A percentile compares a stretch with the other conserved stretches of the same genome.
phyloP scores from a whole-genome alignment of 1,140 invertebrate genomes.

The Elymnias hypermnestra region DNA sequence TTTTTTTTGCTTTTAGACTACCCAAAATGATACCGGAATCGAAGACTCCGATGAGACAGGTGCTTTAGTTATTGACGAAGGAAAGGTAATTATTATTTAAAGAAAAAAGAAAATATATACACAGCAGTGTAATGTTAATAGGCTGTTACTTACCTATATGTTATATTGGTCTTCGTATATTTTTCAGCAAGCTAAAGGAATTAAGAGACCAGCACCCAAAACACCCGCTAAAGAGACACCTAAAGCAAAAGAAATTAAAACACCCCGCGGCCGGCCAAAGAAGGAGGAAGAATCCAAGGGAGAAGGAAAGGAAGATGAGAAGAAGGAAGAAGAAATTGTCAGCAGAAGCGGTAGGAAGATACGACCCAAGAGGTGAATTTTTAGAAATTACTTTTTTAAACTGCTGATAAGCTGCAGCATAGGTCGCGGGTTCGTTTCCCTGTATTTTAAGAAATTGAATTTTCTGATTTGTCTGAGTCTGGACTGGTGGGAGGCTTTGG shows the following conservation, averaged over 20 bases:
- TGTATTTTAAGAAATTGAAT: too few relatives aligned
- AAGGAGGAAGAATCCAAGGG: conserved; percentile 37
- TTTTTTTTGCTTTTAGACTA: conserved; percentile 27
- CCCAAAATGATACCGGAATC: conserved; percentile 40
- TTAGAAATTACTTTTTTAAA: too few relatives aligned
- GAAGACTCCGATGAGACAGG: conserved; percentile 75
- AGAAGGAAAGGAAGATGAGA: conserved; percentile 39
- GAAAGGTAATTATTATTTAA: conserved; percentile 69
- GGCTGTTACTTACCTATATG: too few relatives aligned
- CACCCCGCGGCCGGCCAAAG: conserved; percentile 43
- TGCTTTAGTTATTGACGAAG: conserved; percentile 79
- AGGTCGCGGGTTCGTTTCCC: too few relatives aligned
- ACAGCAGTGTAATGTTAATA: too few relatives aligned
- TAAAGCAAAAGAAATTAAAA: conserved; percentile 49
- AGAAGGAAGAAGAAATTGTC: conserved; percentile 76
- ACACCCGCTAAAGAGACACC: conserved; percentile 37
- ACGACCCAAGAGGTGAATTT: conserved; percentile 80
- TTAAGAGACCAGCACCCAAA: conserved; percentile 32
- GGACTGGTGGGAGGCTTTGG: too few relatives aligned
- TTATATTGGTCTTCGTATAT: too few relatives aligned
- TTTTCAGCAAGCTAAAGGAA: conserved; percentile 30
- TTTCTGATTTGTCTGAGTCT: too few relatives aligned
- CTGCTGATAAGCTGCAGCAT: too few relatives aligned
- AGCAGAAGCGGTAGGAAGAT: conserved; percentile 86
- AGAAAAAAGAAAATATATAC: too few relatives aligned